A percentile compares a stretch with the other conserved stretches of the same genome.
Evolutionary conservation across 2,113 vertebrate species (phyloP).

Genomic region (Pangasianodon gigas): DNA sequence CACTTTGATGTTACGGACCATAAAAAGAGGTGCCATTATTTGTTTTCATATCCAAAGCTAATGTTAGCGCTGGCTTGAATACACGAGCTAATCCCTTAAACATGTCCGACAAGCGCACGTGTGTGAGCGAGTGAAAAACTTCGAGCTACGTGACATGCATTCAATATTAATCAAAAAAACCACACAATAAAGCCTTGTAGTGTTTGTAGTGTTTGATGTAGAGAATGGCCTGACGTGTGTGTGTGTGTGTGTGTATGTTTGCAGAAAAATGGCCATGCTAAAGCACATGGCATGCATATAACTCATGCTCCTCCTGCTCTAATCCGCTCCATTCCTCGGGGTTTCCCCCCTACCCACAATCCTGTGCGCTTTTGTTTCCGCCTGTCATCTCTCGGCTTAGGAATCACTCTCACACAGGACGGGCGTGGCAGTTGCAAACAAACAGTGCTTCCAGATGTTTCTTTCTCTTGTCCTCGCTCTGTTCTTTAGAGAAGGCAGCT

Average conservation of each 20-base stretch:
- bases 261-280: not conserved
- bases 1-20: slow-evolving; percentile 38
- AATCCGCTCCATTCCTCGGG: not conserved
- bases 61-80: slow-evolving; percentile 28
- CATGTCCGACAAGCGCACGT: not conserved
- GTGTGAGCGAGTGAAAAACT: not conserved
- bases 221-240: not conserved
- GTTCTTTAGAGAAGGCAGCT: not conserved
- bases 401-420: not conserved
- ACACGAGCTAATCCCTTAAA: slow-evolving; percentile 4
- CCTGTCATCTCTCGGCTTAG: slow-evolving; percentile 2
- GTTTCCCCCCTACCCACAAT: slow-evolving; percentile 31
- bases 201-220: not conserved
- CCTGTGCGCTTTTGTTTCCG: not conserved
- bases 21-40: slow-evolving; percentile 25
- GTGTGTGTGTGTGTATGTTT: slow-evolving; percentile 16
- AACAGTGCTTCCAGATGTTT: slow-evolving; percentile 29
- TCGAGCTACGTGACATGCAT: not conserved
- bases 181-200: not conserved
- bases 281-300: not conserved
- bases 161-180: not conserved
- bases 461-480: not conserved
- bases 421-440: not conserved
- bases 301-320: not conserved
- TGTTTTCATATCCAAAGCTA: slow-evolving; percentile 35